Base-by-base conservation (phyloP, 2,797 vertebrate species). In the Furcifer pardalis region DNA sequence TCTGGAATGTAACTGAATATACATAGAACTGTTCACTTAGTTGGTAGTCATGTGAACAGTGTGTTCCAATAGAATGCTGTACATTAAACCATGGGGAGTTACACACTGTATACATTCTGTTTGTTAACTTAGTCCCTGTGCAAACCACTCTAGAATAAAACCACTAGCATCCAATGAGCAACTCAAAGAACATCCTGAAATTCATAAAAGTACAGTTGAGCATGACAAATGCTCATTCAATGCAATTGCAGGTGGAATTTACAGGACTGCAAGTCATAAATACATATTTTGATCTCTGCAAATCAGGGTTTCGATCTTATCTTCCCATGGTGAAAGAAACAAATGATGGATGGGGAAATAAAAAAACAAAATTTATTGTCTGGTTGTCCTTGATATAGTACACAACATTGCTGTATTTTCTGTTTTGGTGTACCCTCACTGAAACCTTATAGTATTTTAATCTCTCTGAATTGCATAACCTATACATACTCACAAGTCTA, bases 201-300 rank as follows among this genome's bases (percentile, higher is more conserved):
- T 63, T 82, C 75, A 86, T 84, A 83, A 85, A 91, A 91, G 75
- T 77, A 78, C 85, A 86, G 32, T 73, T n/a, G 21, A 86, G 76
- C 85, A 89, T 91, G 86, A 83, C 91, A 93, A 92, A 90, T 80
- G 81, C 84, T 27, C 0, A 76, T 92, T 92, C 91, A 91, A 82
- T 86, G 88, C 86, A 91, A 87, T 91, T 82, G 42, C 78, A 90
- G 83, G 69, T 85, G 90, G 88, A 94, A 91, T 93, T 92, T 92
- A 91, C 84, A 90, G 89, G 84, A 68, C 74, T 74, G 83, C 83
- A 88, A 91, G 83, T 91, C 46, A 89, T 87, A 86, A 91, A 91
- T 91, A 91, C 89, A 76, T 0, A 37, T 73, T 84, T 92, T 91
- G 88, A 92, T 93, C 89, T 89, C 88, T 84, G 86, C 81, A 94